Base-by-base conservation (phyloP, 2,797 vertebrate species). In the Hippocampus kuda region DNA sequence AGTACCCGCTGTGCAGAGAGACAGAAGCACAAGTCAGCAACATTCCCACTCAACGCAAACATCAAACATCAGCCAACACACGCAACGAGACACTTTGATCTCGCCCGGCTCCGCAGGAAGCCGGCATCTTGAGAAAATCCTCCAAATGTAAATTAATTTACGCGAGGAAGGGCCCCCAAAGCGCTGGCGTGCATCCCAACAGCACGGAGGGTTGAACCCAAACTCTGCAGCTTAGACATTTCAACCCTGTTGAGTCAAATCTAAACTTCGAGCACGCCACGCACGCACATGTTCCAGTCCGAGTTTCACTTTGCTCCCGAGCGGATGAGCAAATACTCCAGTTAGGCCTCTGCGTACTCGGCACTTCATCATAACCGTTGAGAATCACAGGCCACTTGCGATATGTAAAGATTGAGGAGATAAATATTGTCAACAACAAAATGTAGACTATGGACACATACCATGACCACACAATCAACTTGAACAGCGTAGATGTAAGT, bases 131-230 rank as follows among this genome's bases (percentile, higher is more conserved):
- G 94, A 91, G 93, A 93, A 96, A 98, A 96, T 95, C 94, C 93
- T 93, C 94, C 94, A 94, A 95, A 92, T 91, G 90, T 91, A 96
- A 97, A 97, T 97, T 94, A 95, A 96, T 96, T 96, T 96, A 94
- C 89, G 93, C 90, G 92, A 94, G 92, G 92, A 93, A 91, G 71
- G 88, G 91, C 71, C 92, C 94, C 93, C 76, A 84, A 90, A 93
- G 93, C 93, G 78, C 70, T 92, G 92, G 90, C 91, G 86, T 77
- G 77, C 84, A 84, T 84, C 73, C 49, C 22, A 77, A 81, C 79
- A 73, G 77, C 81, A 87, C 85, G 82, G 79, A 84, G 84, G 86
- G 86, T 89, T 88, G 86, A 87, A 84, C 70, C 77, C 80, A 48
- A 65, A 70, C 77, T 81, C 80, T 72, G 81, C 76, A 69, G 82